phyloP scores from a whole-genome alignment of 2,888 invertebrate genomes.

The Thereva nobilitata region DNA sequence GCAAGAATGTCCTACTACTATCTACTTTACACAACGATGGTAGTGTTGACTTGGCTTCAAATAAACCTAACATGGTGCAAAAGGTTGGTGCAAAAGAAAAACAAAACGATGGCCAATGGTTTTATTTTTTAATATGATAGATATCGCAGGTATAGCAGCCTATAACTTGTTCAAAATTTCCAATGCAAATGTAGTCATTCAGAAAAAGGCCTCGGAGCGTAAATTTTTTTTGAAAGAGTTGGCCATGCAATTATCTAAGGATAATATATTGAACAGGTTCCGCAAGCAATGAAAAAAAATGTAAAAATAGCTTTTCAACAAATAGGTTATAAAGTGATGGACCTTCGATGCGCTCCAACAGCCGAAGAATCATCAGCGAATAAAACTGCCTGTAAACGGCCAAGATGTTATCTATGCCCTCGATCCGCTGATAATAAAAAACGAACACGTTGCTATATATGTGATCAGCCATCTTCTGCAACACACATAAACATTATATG shows the following conservation, averaged over 20 bases:
- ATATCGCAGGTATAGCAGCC: slow-evolving; percentile 16
- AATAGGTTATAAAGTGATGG: too few relatives aligned
- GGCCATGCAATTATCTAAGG: not conserved
- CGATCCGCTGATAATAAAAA: too few relatives aligned
- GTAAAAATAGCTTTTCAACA: too few relatives aligned
- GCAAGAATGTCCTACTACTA: slow-evolving; percentile 33
- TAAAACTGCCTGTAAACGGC: too few relatives aligned
- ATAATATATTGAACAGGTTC: too few relatives aligned
- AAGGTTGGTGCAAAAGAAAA: slow-evolving; percentile 33
- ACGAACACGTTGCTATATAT: too few relatives aligned
- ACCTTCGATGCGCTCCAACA: too few relatives aligned
- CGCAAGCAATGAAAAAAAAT: too few relatives aligned
- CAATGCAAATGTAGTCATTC: slow-evolving; percentile 25
- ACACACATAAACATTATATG: too few relatives aligned
- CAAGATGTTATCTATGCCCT: too few relatives aligned
- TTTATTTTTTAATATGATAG: slow-evolving; percentile 30
- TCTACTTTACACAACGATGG: slow-evolving; percentile 30
- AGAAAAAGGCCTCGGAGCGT: not conserved
- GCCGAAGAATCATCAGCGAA: too few relatives aligned
- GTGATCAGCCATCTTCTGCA: too few relatives aligned
- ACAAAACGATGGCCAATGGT: slow-evolving; percentile 39
- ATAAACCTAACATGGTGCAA: slow-evolving; percentile 33
- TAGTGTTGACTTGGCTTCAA: slow-evolving; percentile 28
- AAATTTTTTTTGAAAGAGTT: slow-evolving; percentile 5
- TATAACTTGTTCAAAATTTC: slow-evolving; percentile 37